Evolutionary conservation across 2,888 invertebrate genomes (phyloP), one percentile per base, ranked within the genome.

Genomic region (Leptinotarsa peninsularis): DNA sequence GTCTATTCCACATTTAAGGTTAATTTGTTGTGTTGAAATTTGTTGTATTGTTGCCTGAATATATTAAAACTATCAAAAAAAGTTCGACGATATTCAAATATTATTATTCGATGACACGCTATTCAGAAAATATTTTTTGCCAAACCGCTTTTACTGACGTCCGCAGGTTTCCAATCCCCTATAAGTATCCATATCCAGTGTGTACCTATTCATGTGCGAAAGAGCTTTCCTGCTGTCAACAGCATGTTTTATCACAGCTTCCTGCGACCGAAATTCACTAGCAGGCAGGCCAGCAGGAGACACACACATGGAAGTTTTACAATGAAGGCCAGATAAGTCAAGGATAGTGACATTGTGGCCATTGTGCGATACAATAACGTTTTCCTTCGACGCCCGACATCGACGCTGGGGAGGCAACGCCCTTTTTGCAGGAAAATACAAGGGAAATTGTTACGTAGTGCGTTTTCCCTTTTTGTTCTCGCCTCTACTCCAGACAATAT

Each of bases 381-480:
- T 63, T 63, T 63, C 70, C 52, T 63, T 50, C 71, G 75, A 56
- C 67, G 49, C 68, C 33, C 60, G 52, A 73, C 67, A 50, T 21
- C 72, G 73, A 49, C 58, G 50, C 33, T 66, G 69, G 72, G 66
- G 54, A 74, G 75, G 66, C 74, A 75, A 75, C 74, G 74, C 75
- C 75, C 74, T 75, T 77, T 75, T 75, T 70, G 73, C 66, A 71
- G 68, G 67, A 63, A 50, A 72, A 72, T 49, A 66, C 63, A 72
- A 66, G 72, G 72, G 75, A 77, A 77, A 77, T 77, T 75, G 77
- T 77, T 77, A 77, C 77, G 73, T 75, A 77, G 71, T 77, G 73
- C 77, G 73, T 77, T 77, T 73, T 77, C 77, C 75, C 75, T 77
- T 75, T 75, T 77, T 77, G 75, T 77, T 74, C 75, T 71, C 77